Base-by-base conservation (phyloP, 2,113 vertebrate species). In the Orycteropus afer region DNA sequence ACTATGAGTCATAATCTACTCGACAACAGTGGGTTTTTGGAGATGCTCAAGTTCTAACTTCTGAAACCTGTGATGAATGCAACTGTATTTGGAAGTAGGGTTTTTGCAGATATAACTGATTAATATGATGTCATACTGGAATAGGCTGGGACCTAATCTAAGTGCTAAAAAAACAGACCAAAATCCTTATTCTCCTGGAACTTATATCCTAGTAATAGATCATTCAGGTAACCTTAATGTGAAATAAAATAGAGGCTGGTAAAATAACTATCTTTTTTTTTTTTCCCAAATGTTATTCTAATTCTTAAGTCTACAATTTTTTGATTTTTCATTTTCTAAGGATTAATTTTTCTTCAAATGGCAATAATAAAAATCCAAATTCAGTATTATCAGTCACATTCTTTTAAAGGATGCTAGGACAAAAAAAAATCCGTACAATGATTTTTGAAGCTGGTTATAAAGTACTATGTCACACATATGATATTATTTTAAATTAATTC, bases 401-500 rank as follows among this genome's bases (percentile, higher is more conserved):
- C 55, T 95, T 90, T 65, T 9, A 34, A 71, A 67, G 49, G 53
- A 29, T 22, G 37, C 29, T 49, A 53, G 7, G 15, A 23, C 14
- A n/a, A 84, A 49, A 14, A 67, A 37, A 34, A 51, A 89, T 73
- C 71, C 49, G 51, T 32, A n/a, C 1, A 27, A 71, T n/a, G 34
- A 49, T 17, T 92, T 73, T 73, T 65, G 6, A 88, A 55, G 55
- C 8, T 88, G 14, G 40, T 57, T 83, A 15, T 83, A 69, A 95
- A 80, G 77, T 49, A 90, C 5, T 4, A 32, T 17, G 27, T 13
- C 32, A 63, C 14, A 34, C 27, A 42, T 47, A 65, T 12, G 27
- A 45, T 49, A 17, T 18, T 57, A 51, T 40, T 69, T 82, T 23
- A 86, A 91, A 53, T 42, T 40, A 47, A 71, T 55, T 77, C 55